A percentile compares a stretch with the other conserved stretches of the same genome.
These are phyloP conservation scores for Drosophila repleta DNA, from an alignment of 1,140 invertebrate species.

Conservation along the genomic window DNA sequence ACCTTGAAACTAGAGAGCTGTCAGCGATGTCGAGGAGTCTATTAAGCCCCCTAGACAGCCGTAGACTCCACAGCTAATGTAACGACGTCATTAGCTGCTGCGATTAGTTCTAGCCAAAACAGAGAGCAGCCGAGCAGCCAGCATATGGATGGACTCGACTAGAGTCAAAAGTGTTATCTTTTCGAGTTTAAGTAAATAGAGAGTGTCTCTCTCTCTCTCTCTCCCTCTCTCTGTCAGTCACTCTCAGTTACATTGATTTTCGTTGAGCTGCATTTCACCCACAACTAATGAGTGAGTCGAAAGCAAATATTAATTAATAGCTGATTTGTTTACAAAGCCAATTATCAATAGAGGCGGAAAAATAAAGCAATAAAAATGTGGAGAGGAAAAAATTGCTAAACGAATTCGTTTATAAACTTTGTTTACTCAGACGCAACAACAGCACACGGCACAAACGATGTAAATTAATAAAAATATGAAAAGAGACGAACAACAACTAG, in stretches of 20 bases:
- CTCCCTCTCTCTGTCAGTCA: neutral
- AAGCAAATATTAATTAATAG: slow-evolving; percentile 58
- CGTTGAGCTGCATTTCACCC: neutral
- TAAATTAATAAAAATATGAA: slow-evolving; percentile 62
- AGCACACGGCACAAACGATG: slow-evolving; percentile 58
- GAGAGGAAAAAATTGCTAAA: neutral
- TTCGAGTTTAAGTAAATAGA: neutral
- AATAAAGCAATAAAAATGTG: slow-evolving; percentile 3
- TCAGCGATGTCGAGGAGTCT: slow-evolving; percentile 36
- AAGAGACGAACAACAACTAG: neutral
- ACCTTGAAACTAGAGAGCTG: slow-evolving; percentile 36
- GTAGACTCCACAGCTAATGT: slow-evolving; percentile 16
- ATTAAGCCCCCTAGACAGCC: slow-evolving; percentile 17
- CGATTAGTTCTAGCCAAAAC: slow-evolving; percentile 7
- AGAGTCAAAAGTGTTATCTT: slow-evolving; percentile 1
- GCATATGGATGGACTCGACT: neutral
- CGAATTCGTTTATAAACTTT: slow-evolving; percentile 37
- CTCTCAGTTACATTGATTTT: slow-evolving; percentile 7
- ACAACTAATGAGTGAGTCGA: slow-evolving; percentile 17
- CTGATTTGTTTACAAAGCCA: slow-evolving; percentile 52
- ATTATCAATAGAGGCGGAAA: slow-evolving; percentile 42
- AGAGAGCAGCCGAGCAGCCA: neutral
- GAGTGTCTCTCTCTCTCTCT: neutral
- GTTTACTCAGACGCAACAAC: slow-evolving; percentile 47
- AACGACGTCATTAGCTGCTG: slow-evolving; percentile 24